Percentiles rank a stretch among this genome's conserved stretches.
Evolutionary conservation across 2,888 invertebrate species (phyloP).

Genomic region (Pristionchus entomophagus): DNA sequence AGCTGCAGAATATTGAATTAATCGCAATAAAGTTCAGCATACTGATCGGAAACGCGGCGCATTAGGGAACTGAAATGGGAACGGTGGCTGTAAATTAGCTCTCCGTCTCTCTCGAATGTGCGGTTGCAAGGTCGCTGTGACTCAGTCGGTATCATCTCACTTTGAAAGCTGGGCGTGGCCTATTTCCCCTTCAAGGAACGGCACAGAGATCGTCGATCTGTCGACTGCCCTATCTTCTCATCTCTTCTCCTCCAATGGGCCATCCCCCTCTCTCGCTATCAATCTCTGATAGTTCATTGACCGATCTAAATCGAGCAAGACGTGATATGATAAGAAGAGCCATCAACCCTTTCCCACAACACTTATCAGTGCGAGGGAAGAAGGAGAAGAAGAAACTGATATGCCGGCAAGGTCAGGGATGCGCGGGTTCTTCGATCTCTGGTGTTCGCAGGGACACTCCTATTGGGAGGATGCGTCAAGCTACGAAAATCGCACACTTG

Average conservation of each 20-base stretch:
- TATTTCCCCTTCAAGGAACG: background rate
- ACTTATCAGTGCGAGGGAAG: background rate
- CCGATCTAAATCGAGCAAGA: background rate
- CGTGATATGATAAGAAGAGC: background rate
- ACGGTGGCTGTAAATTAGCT: background rate
- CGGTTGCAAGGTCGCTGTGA: constrained; percentile 3
- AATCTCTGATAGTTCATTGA: constrained; percentile 26
- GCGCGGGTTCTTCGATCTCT: background rate
- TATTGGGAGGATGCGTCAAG: background rate
- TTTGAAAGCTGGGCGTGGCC: constrained; percentile 7
- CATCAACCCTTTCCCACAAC: background rate
- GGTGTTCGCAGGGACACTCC: background rate
- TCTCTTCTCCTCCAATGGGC: background rate
- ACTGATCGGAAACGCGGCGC: background rate
- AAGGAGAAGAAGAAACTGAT: background rate
- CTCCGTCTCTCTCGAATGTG: background rate
- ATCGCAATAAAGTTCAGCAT: background rate
- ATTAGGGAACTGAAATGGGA: background rate
- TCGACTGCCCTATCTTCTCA: background rate
- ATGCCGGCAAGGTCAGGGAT: background rate
- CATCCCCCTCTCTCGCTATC: background rate
- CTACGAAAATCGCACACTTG: background rate
- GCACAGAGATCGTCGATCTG: constrained; percentile 20
- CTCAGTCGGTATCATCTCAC: background rate
- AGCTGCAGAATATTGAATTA: no score